Evolutionary conservation across 2,797 vertebrate genomes (phyloP), one percentile per base, ranked within the genome.

Genomic region (Lepilemur septentrionalis): DNA sequence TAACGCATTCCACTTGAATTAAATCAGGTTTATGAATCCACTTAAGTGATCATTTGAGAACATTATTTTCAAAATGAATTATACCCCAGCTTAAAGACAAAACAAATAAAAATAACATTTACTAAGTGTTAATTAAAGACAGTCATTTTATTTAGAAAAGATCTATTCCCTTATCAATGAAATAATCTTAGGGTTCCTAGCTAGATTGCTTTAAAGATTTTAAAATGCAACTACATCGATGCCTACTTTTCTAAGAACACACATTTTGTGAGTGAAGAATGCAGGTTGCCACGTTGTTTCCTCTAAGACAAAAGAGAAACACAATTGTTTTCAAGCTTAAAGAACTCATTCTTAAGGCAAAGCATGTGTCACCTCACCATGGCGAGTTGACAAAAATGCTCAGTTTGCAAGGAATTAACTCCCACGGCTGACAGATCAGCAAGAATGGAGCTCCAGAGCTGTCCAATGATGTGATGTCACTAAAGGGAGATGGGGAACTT

Each of bases 401-500:
- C 79, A 43, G 8, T 86, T 96, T 93, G 50, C 23, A 86, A 89
- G 79, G 79, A 93, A 90, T 96, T 76, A 94, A 89, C 48, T 81
- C 76, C 30, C 20, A 35, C 9, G 61, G 59, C 70, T 67, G 92
- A 72, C 38, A 94, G 88, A 52, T 92, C n/a, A 93, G 88, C 52
- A 83, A 93, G 80, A 81, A 61, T 55, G 12, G 50, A 41, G 35
- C 72, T 87, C 41, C 63, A 76, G 94, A 48, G 23, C 90, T 75
- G 67, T 83, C 75, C 59, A 76, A 73, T 90, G 75, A 80, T 38
- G 8, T 46, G 81, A 81, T 32, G 43, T 35, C 69, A 73, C 69
- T 86, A 11, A 80, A 84, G 65, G 63, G 50, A 90, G 50, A 59
- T 80, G 55, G n/a, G 35, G 17, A 23, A 35, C 38, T 96, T 91